Evolutionary conservation across 2,113 vertebrate species (phyloP).

Genomic region (Sander lucioperca): DNA sequence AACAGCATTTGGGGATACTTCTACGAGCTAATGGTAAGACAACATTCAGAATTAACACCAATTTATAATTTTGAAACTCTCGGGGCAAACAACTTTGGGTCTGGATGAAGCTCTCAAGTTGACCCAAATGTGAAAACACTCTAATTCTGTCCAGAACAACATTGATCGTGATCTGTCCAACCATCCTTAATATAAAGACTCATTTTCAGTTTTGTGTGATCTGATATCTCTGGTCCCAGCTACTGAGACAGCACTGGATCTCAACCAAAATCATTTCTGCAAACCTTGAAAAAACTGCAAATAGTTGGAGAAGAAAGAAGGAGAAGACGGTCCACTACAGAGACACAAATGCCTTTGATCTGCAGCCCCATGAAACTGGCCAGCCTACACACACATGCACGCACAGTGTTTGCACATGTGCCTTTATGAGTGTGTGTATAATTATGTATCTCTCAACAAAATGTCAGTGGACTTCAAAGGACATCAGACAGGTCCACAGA

Average conservation of each 20-base stretch:
- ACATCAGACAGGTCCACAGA: conserved; percentile 53
- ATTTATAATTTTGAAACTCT: background rate
- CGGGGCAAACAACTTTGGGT: background rate
- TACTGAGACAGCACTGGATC: background rate
- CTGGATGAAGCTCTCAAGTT: background rate
- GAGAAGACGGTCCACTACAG: conserved; percentile 35
- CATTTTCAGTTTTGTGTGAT: background rate
- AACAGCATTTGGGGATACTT: background rate
- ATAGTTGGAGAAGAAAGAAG: conserved; percentile 43
- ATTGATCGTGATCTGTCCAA: background rate
- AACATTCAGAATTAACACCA: background rate
- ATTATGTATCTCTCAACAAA: conserved; percentile 62
- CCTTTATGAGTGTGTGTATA: conserved; percentile 28
- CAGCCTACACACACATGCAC: conserved; percentile 13
- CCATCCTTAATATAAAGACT: background rate
- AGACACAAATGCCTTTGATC: conserved; percentile 64
- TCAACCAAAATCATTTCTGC: conserved; percentile 4
- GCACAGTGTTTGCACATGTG: background rate
- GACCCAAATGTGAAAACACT: background rate
- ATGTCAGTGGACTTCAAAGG: conserved; percentile 74
- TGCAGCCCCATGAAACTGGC: conserved; percentile 56
- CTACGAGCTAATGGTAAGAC: background rate
- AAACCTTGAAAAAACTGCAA: conserved; percentile 35
- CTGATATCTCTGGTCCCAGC: background rate
- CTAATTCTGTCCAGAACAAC: background rate